Evolutionary conservation across 2,797 vertebrate species (phyloP), one percentile per base, ranked within the genome.

Genomic region (Microhierax caerulescens): DNA sequence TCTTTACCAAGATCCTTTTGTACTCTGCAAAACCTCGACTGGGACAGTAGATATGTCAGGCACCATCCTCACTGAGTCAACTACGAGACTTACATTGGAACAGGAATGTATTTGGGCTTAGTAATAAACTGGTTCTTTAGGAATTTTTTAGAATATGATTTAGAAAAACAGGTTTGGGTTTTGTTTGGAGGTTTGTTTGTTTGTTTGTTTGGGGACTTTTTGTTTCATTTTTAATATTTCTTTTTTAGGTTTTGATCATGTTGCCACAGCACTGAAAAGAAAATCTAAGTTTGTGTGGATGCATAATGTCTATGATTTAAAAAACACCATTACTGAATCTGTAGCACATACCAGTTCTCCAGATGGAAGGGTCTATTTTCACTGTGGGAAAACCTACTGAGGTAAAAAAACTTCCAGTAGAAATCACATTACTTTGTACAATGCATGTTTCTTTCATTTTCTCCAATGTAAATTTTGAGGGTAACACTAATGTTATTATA

Each of bases 381-480:
- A 57, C 21, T 64, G 13, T n/a, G 23, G 60, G 61, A 92, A 90
- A 95, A 85, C 16, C 32, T 57, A 18, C 9, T 1, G 6, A 67
- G 50, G 9, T n/a, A 85, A 82, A 95, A 91, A 59, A 22, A 3
- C 11, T 92, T 93, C 18, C 30, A 24, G 60, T 34, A 80, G 36
- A 97, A 93, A 96, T 74, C 34, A 15, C 25, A 57, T 85, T 95
- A 79, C 27, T 41, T 56, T 54, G 83, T 88, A 79, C 24, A 14
- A 47, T n/a, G 39, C 25, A 88, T 37, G 48, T 90, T 95, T 95
- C 37, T 97, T 95, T 89, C 39, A 81, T 96, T 98, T 96, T 93
- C 45, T 77, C 34, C 24, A 91, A 25, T 73, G 76, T 87, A 91
- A 97, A 90, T 93, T 78, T 69, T 91, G 63, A 92, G n/a, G 37